Percentiles rank a stretch among this genome's conserved stretches.
These are phyloP conservation scores for Pachycephus smyrnensis DNA, from an alignment of 2,888 invertebrate genomes.

Conservation along the genomic window DNA sequence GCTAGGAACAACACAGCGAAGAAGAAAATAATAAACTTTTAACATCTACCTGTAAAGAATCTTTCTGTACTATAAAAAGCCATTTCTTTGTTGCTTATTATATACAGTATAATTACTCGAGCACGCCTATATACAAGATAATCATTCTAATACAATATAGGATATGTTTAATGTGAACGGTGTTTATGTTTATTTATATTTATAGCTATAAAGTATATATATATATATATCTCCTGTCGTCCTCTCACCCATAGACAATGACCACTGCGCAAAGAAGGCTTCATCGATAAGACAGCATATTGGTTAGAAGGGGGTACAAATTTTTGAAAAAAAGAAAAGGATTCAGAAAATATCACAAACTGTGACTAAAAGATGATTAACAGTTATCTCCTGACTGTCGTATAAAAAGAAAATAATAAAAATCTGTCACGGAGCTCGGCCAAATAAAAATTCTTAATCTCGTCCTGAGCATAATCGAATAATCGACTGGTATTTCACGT, in stretches of 20 bases:
- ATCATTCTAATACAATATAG: background rate
- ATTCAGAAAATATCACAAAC: background rate
- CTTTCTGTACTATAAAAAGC: conserved; percentile 3
- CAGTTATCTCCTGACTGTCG: background rate
- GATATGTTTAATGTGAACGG: background rate
- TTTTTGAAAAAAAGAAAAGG: background rate
- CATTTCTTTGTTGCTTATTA: background rate
- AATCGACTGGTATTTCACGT: background rate
- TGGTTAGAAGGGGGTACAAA: background rate
- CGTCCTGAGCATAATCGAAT: background rate
- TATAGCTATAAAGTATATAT: background rate
- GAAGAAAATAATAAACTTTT: conserved; percentile 59
- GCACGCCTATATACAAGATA: background rate
- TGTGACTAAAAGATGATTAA: background rate
- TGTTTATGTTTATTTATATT: background rate
- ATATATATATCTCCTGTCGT: background rate
- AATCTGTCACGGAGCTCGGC: background rate
- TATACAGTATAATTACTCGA: background rate
- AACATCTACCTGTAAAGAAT: conserved; percentile 7
- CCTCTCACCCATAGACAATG: background rate
- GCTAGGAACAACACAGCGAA: conserved; percentile 27
- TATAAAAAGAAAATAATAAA: background rate
- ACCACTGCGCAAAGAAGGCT: background rate
- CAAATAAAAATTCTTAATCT: background rate
- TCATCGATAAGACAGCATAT: background rate